These are phyloP conservation scores for Pantelozetes paolii DNA, from an alignment of 2,888 invertebrate genomes.

Conservation along the genomic window DNA sequence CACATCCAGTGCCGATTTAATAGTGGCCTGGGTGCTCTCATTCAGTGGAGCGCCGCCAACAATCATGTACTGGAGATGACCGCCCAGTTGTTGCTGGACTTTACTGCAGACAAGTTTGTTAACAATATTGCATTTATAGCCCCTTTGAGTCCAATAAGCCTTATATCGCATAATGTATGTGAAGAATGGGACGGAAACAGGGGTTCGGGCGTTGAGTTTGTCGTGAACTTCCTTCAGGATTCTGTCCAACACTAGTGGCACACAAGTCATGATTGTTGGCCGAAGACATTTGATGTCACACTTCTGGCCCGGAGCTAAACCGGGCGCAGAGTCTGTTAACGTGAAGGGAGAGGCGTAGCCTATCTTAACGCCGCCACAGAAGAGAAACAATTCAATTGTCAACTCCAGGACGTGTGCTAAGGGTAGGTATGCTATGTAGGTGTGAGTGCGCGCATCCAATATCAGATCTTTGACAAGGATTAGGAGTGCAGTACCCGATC, in stretches of 20 bases:
- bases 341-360: conserved; percentile 57
- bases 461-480: conserved; percentile 34
- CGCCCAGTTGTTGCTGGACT: conserved; percentile 74
- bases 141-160: conserved; percentile 34
- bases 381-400: conserved; percentile 62
- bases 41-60: conserved; percentile 93
- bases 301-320: conserved; percentile 83
- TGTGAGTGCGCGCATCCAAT: conserved; percentile 57
- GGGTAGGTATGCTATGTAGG: conserved; percentile 90
- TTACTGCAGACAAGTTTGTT: conserved; percentile 62
- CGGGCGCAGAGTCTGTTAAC: conserved; percentile 66
- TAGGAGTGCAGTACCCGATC: conserved; percentile 19
- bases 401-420: conserved; percentile 95
- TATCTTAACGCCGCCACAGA: conserved; percentile 59
- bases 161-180: conserved; percentile 39
- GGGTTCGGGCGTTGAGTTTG: conserved; percentile 39
- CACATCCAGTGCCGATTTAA: conserved; percentile 83
- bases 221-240: conserved; percentile 55
- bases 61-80: conserved; percentile 78
- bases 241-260: conserved; percentile 88
- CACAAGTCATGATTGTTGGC: conserved; percentile 91
- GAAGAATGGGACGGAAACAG: conserved; percentile 36
- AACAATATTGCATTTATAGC: conserved; percentile 55
- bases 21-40: conserved; percentile 89
- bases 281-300: conserved; percentile 86